These are phyloP conservation scores for Labrus mixtus DNA, from an alignment of 2,113 vertebrate genomes.

Conservation along the genomic window DNA sequence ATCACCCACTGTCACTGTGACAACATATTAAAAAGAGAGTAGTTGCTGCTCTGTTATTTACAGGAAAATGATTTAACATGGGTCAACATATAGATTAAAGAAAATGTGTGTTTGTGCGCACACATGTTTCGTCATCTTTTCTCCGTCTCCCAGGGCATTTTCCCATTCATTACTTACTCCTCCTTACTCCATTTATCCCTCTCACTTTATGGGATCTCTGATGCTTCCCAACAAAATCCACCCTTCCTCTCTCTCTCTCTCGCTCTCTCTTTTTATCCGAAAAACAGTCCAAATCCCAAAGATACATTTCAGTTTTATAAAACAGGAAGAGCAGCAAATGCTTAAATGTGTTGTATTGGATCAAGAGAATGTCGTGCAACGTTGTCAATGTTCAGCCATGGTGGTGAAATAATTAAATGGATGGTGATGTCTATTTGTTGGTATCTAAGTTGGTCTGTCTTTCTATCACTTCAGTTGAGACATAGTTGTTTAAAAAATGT, in stretches of 20 bases:
- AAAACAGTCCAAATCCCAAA: slow-evolving; percentile 47
- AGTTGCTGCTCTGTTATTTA: slow-evolving; percentile 73
- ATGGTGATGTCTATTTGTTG: too few species aligned
- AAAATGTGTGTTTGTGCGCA: background rate
- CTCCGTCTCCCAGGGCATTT: slow-evolving; percentile 52
- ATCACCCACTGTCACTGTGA: slow-evolving; percentile 57
- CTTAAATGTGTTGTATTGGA: slow-evolving; percentile 1
- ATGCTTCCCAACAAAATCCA: slow-evolving; percentile 42
- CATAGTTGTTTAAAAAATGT: too few species aligned
- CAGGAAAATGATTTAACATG: slow-evolving; percentile 75
- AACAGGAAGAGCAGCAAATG: too few species aligned
- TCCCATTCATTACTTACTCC: slow-evolving; percentile 36
- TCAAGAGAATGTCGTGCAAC: too few species aligned
- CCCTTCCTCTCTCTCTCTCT: slow-evolving; percentile 53
- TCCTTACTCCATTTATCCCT: slow-evolving; percentile 22
- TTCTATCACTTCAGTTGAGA: too few species aligned
- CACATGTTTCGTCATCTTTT: slow-evolving; percentile 31
- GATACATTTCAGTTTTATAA: slow-evolving; percentile 58
- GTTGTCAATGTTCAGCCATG: background rate
- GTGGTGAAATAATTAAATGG: background rate
- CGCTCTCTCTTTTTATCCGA: slow-evolving; percentile 67
- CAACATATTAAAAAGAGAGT: slow-evolving; percentile 78
- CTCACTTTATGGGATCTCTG: slow-evolving; percentile 27
- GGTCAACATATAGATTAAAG: slow-evolving; percentile 76
- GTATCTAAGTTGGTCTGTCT: too few species aligned